Evolutionary conservation across 2,888 invertebrate species (phyloP).

Genomic region (Leptinotarsa rubiginosa): DNA sequence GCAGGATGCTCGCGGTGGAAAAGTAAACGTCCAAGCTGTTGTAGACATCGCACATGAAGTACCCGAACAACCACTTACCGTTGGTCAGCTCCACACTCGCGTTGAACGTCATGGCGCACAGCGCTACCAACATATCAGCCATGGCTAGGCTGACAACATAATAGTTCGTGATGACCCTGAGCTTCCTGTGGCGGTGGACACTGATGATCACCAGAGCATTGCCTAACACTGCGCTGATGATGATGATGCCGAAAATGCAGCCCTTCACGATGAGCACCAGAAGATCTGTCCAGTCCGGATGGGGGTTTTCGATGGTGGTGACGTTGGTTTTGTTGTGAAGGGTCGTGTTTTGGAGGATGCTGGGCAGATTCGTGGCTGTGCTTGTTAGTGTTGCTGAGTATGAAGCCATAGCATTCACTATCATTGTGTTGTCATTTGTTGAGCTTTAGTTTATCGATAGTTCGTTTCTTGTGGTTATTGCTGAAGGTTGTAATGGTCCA

Average conservation of each 20-base stretch:
- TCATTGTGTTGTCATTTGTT: constrained; percentile 58
- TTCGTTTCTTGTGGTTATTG: constrained; percentile 19
- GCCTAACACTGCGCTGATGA: constrained; percentile 83
- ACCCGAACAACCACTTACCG: constrained; percentile 89
- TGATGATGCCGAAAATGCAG: constrained; percentile 75
- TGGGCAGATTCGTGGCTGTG: constrained; percentile 56
- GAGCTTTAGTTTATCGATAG: constrained; percentile 15
- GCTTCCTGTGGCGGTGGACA: constrained; percentile 82
- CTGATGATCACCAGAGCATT: constrained; percentile 92
- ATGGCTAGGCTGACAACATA: constrained; percentile 95
- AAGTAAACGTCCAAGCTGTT: constrained; percentile 95
- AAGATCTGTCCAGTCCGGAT: constrained; percentile 69
- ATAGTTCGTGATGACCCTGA: constrained; percentile 92
- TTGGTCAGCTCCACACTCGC: constrained; percentile 85
- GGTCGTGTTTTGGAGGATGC: constrained; percentile 55
- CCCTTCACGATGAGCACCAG: constrained; percentile 78
- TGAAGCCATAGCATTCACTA: constrained; percentile 66
- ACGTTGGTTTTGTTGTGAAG: constrained; percentile 58
- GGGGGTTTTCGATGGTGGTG: constrained; percentile 60
- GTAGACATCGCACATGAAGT: constrained; percentile 93
- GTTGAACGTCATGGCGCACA: constrained; percentile 93
- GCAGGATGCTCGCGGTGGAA: constrained; percentile 90
- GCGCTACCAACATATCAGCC: constrained; percentile 92
- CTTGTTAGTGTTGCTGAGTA: constrained; percentile 63
- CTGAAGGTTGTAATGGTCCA: background rate